Evolutionary conservation across 2,797 vertebrate genomes (phyloP).

Genomic region (Smutsia temminckii): DNA sequence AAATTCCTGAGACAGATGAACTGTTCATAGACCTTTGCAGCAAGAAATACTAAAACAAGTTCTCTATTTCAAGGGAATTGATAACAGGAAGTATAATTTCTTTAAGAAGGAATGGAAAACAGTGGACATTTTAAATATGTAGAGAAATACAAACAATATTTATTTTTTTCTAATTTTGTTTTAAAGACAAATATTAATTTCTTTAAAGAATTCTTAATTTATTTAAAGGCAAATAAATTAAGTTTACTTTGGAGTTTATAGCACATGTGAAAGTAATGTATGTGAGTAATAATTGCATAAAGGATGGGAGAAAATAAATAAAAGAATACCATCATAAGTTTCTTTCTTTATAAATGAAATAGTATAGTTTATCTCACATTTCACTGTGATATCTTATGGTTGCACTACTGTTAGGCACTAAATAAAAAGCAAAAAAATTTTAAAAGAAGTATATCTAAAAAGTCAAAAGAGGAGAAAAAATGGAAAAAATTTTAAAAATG

Average conservation of each 20-base stretch:
- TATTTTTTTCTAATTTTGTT: background rate
- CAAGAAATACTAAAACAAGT: background rate
- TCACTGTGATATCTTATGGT: background rate
- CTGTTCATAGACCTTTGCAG: background rate
- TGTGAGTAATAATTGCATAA: background rate
- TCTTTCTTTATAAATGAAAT: background rate
- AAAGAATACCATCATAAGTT: background rate
- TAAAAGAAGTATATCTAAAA: background rate
- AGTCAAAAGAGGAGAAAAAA: background rate
- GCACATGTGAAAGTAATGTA: background rate
- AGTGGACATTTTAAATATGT: background rate
- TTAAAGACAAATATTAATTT: background rate
- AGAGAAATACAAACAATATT: background rate
- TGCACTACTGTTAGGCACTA: background rate
- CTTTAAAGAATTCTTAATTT: too few species aligned
- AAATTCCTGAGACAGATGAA: background rate
- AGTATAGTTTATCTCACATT: background rate
- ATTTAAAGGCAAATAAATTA: background rate
- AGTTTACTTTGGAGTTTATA: background rate
- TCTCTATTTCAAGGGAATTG: background rate
- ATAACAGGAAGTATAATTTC: background rate
- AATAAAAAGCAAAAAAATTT: background rate
- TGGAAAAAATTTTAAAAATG: background rate
- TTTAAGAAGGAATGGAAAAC: background rate
- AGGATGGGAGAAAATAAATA: background rate